phyloP scores from a whole-genome alignment of 2,888 invertebrate genomes.

The Patella depressa region DNA sequence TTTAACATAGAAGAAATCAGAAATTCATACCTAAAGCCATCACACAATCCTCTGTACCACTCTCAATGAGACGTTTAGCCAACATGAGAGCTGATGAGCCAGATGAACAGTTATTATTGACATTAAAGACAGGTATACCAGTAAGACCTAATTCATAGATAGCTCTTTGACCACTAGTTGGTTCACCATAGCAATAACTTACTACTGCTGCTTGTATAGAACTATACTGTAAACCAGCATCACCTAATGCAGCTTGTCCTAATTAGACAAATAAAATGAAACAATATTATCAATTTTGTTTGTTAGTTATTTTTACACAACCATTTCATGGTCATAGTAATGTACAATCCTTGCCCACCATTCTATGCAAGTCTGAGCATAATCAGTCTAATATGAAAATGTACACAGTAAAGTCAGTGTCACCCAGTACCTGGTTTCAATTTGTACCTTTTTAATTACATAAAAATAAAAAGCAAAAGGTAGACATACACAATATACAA shows the following conservation, averaged over 20 bases:
- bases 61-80: constrained; percentile 55
- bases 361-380: background rate
- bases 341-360: background rate
- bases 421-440: no score
- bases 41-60: constrained; percentile 60
- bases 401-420: background rate
- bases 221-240: constrained; percentile 55
- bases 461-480: no score
- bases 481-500: no score
- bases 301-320: background rate
- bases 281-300: background rate
- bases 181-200: constrained; percentile 68
- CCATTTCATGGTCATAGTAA: background rate
- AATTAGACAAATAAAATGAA: background rate
- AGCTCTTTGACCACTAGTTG: constrained; percentile 81
- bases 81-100: constrained; percentile 63
- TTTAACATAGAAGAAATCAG: background rate
- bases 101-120: constrained; percentile 66
- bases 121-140: constrained; percentile 64
- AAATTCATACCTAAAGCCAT: constrained; percentile 58
- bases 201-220: constrained; percentile 61
- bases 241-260: constrained; percentile 56
- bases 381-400: background rate
- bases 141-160: constrained; percentile 91
- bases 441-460: no score